Conservation (phyloP, 2,113 vertebrate species). For the Delphinapterus leucas region DNA sequence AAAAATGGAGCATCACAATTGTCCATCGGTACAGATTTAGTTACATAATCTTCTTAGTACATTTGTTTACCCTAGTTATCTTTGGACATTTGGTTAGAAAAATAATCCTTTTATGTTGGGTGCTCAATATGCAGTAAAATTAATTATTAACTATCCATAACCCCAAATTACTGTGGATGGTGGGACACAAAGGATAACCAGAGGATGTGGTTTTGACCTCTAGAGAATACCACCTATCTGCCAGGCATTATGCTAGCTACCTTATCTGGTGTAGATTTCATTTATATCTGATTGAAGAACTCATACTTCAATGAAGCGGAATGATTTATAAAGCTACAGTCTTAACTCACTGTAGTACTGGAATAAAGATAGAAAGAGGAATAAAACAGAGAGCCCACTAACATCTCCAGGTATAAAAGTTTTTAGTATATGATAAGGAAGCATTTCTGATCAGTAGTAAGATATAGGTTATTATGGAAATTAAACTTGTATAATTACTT, state of each 20-base stretch:
- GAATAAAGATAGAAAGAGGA: not conserved
- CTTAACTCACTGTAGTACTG: not conserved
- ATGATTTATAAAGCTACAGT: slow-evolving; percentile 2
- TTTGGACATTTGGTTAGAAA: slow-evolving; percentile 13
- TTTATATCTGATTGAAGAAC: not conserved
- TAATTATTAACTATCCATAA: not conserved
- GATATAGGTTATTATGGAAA: not conserved
- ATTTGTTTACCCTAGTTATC: not conserved
- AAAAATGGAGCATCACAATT: not conserved
- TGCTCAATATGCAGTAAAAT: not conserved
- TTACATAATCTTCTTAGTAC: slow-evolving; percentile 25
- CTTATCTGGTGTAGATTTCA: not conserved
- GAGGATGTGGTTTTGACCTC: not conserved
- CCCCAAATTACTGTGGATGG: not conserved
- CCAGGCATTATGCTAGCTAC: not conserved
- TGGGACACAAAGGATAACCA: not conserved
- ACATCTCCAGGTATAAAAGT: not conserved
- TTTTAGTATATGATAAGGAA: not conserved
- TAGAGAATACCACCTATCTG: not conserved
- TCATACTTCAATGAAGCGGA: not conserved
- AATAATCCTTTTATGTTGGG: not conserved
- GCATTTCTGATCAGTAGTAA: not conserved
- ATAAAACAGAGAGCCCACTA: not conserved
- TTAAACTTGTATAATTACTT: not conserved
- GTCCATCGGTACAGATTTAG: not conserved